A percentile compares a stretch with the other conserved stretches of the same genome.
These are phyloP conservation scores for Oreochromis niloticus DNA, from an alignment of 2,113 vertebrate species.

Conservation along the genomic window DNA sequence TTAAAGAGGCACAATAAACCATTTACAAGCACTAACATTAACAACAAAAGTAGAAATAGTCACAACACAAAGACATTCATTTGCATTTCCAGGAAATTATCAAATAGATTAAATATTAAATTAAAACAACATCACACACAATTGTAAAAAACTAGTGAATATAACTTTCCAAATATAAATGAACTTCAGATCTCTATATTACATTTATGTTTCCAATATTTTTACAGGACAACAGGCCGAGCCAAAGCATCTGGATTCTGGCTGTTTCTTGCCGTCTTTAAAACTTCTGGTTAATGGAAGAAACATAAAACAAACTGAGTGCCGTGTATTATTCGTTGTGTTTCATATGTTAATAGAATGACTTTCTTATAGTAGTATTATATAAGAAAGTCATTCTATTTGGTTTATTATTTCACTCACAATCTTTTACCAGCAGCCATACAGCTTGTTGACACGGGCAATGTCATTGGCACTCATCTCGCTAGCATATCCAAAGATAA, in stretches of 20 bases:
- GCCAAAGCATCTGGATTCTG: neutral
- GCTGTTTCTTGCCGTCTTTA: neutral
- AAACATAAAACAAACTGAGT: neutral
- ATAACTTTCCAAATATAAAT: neutral
- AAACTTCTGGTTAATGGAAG: neutral
- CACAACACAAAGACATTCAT: neutral
- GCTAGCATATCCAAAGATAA: neutral
- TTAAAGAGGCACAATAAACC: neutral
- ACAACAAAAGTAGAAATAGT: neutral
- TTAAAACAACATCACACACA: neutral
- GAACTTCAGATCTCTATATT: neutral
- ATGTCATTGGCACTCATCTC: constrained; percentile 37
- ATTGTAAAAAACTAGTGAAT: neutral
- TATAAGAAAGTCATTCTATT: too few species aligned
- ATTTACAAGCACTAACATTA: neutral
- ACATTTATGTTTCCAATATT: neutral
- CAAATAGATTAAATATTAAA: neutral
- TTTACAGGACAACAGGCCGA: neutral
- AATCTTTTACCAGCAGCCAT: constrained; percentile 14
- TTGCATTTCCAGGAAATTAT: neutral
- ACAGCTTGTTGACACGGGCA: constrained; percentile 37
- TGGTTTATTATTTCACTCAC: too few species aligned
- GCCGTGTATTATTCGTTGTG: neutral
- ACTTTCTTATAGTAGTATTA: too few species aligned
- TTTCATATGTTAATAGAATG: too few species aligned